Conservation (phyloP, 2,888 invertebrate species). For the Empis livida region DNA sequence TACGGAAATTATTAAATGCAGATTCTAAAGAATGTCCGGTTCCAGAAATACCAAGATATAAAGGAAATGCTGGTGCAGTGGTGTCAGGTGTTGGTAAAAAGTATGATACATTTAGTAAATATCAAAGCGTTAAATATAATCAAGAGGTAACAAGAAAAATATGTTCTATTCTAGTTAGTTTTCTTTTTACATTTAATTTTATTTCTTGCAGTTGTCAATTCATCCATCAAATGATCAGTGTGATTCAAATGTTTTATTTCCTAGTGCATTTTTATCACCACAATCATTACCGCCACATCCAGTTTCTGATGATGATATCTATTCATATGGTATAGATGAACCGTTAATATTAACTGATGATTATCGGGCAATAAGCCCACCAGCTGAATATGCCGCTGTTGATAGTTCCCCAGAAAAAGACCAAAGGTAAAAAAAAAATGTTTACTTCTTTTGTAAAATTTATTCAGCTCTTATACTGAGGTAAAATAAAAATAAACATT, state of each 20-base stretch:
- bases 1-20: conserved; percentile 59
- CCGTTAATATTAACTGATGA: conserved; percentile 37
- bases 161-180: too few species aligned
- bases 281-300: conserved; percentile 25
- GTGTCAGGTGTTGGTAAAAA: conserved; percentile 10
- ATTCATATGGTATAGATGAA: conserved; percentile 26
- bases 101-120: conserved; percentile 18
- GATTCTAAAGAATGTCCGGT: conserved; percentile 33
- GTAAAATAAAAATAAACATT: too few species aligned
- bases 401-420: conserved; percentile 26
- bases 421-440: conserved; percentile 10
- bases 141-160: conserved; percentile 14
- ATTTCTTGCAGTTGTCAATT: conserved; percentile 16
- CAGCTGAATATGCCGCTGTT: conserved; percentile 51
- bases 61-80: conserved; percentile 5
- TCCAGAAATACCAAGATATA: conserved; percentile 17
- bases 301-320: conserved; percentile 23
- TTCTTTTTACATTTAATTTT: too few species aligned
- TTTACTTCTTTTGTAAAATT: not conserved
- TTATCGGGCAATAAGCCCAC: conserved; percentile 51
- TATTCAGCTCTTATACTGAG: too few species aligned
- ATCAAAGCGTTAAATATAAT: conserved; percentile 17
- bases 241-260: conserved; percentile 19
- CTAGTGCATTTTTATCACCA: conserved; percentile 32
- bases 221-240: conserved; percentile 17